Conservation (phyloP, 1,140 invertebrate species). For the Scaptomyza hsui region DNA sequence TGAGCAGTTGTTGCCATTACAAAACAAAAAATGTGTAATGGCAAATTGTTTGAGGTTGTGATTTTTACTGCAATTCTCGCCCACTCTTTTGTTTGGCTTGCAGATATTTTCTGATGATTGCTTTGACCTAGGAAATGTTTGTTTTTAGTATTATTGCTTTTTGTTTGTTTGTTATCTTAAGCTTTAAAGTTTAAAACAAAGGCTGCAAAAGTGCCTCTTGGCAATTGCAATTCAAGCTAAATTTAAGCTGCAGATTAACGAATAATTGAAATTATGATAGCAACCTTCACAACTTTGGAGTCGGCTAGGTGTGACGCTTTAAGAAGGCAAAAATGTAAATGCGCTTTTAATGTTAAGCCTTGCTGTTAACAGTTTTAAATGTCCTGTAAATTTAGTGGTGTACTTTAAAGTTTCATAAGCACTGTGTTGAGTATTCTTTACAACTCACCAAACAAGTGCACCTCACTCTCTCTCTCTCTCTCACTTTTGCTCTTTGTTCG, state of each 20-base stretch:
- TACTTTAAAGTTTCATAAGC: background rate
- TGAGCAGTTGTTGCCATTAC: conserved; percentile 48
- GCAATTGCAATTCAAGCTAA: background rate
- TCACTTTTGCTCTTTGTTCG: conserved; percentile 7
- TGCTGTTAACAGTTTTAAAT: background rate
- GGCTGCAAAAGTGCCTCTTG: background rate
- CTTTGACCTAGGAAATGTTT: conserved; percentile 43
- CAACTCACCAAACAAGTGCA: conserved; percentile 7
- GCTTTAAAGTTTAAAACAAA: conserved; percentile 16
- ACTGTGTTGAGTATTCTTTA: background rate
- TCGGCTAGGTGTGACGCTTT: conserved; percentile 15
- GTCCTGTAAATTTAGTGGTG: background rate
- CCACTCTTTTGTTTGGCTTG: conserved; percentile 2
- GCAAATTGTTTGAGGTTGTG: conserved; percentile 40
- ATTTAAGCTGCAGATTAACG: conserved; percentile 11
- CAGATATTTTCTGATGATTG: conserved; percentile 41
- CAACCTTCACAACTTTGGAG: conserved; percentile 13
- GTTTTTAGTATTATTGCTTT: conserved; percentile 21
- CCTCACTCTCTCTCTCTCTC: background rate
- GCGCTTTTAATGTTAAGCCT: background rate
- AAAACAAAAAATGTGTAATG: conserved; percentile 51
- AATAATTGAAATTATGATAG: conserved; percentile 32
- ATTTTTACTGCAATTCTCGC: conserved; percentile 9
- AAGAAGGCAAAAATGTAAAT: background rate
- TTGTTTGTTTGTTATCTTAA: conserved; percentile 8